Evolutionary conservation across 1,140 invertebrate species (phyloP).

Genomic region (Formica selysi): DNA sequence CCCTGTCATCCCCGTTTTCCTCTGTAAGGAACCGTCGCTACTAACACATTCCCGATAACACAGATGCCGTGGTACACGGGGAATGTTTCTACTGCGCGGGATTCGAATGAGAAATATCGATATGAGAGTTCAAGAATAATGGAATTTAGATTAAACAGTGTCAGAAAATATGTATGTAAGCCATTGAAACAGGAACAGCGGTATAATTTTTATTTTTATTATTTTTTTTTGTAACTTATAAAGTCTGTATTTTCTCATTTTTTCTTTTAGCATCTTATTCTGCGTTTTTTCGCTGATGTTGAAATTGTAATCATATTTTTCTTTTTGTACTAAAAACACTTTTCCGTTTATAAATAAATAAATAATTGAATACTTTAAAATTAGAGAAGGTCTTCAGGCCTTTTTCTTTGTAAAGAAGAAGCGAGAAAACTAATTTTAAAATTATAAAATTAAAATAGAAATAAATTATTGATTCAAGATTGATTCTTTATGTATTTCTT

Average conservation of each 20-base stretch:
- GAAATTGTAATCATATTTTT: too few relatives aligned
- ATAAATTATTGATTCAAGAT: neutral
- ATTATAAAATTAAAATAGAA: neutral
- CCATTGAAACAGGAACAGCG: neutral
- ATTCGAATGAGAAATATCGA: slow-evolving; percentile 54
- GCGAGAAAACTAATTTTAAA: neutral
- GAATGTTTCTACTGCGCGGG: neutral
- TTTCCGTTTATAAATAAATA: too few relatives aligned
- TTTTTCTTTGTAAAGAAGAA: too few relatives aligned
- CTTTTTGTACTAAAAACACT: too few relatives aligned
- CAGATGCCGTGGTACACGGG: slow-evolving; percentile 24
- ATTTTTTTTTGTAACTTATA: too few relatives aligned
- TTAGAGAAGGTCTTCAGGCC: neutral
- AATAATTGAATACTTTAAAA: slow-evolving; percentile 21
- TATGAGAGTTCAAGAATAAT: slow-evolving; percentile 43
- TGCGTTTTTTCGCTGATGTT: too few relatives aligned
- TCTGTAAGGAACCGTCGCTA: slow-evolving; percentile 46
- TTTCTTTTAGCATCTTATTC: too few relatives aligned
- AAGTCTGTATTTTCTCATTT: too few relatives aligned
- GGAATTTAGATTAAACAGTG: slow-evolving; percentile 53
- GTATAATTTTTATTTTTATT: neutral
- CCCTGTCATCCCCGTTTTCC: slow-evolving; percentile 34
- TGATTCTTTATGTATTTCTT: neutral
- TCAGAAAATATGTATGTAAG: slow-evolving; percentile 8
- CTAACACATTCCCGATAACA: slow-evolving; percentile 38